Percentiles rank a stretch among this genome's conserved stretches.
phyloP scores from a whole-genome alignment of 2,113 vertebrate genomes.

The Neodon shergylaensis region DNA sequence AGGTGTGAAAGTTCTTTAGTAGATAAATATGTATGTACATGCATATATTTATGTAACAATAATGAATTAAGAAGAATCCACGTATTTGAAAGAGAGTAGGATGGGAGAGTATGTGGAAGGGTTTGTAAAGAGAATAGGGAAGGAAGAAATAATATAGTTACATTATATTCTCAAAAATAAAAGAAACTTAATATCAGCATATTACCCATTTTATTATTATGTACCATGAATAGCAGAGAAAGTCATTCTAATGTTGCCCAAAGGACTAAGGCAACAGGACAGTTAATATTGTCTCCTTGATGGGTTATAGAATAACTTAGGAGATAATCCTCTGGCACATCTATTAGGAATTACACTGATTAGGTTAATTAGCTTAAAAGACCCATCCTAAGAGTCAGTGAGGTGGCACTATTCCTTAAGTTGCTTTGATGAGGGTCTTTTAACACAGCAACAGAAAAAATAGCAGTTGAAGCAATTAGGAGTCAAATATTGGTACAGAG shows the following conservation, averaged over 20 bases:
- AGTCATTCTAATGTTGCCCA: neutral
- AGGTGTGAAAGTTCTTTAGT: neutral
- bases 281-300: neutral
- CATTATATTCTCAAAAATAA: neutral
- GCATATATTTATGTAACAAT: neutral
- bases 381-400: neutral
- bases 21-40: neutral
- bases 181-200: neutral
- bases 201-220: neutral
- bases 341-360: no score
- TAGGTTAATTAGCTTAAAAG: neutral
- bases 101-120: neutral
- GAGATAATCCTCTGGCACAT: no score
- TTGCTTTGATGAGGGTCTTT: neutral
- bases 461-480: neutral
- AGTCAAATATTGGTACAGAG: neutral
- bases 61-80: neutral
- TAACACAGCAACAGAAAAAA: neutral
- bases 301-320: neutral
- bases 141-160: neutral
- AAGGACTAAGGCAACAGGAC: neutral
- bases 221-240: neutral
- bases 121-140: neutral
- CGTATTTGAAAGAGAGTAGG: neutral
- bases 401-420: neutral